Evolutionary conservation across 23 tunicate species (phyloP), one percentile per base, ranked within the genome.

Genomic region (Ciona savignyi): DNA sequence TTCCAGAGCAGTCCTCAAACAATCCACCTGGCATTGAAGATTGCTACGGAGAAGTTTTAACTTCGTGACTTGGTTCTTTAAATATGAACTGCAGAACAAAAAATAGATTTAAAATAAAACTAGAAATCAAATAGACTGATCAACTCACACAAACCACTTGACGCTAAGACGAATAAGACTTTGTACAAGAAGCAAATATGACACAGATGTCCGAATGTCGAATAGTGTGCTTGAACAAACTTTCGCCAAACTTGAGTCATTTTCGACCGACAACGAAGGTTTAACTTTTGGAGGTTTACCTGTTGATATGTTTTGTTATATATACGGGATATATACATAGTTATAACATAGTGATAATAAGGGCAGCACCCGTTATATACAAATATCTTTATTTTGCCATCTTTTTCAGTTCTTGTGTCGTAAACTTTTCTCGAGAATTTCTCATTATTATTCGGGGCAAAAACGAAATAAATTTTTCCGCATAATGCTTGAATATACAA

Each of bases 231-330:
- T 85, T 20, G 91, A 84, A 72, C 91, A 91, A 34, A 91, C 87
- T 72, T 82, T 84, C 66, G 83, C 97, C 65, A 84, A 76, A 85
- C 89, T 91, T 29, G 91, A 72, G 66, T 91, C 97, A 70, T 81
- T 91, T 30, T 91, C 91, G 23, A 77, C 62, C 29, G 97, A 84
- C 0, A 77, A 66, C 21, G 74, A 66, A 2, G 74, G 34, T 65
- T 78, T 85, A 28, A 80, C 97, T 71, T 91, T 85, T 0, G 97
- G 97, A n/a, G 97, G 97, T 76, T 91, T 91, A 61, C 91, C 97
- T 91, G 56, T 42, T 9, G 56, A 42, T 42, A 42, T 6, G 9
- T 42, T 6, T 42, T 9, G 56, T 42, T 42, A 42, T n/a, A n/a
- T n/a, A n/a, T n/a, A n/a, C n/a, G n/a, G n/a, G n/a, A n/a, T n/a